These are phyloP conservation scores for Bombyx mandarina DNA, from an alignment of 1,140 invertebrate species.

Conservation along the genomic window DNA sequence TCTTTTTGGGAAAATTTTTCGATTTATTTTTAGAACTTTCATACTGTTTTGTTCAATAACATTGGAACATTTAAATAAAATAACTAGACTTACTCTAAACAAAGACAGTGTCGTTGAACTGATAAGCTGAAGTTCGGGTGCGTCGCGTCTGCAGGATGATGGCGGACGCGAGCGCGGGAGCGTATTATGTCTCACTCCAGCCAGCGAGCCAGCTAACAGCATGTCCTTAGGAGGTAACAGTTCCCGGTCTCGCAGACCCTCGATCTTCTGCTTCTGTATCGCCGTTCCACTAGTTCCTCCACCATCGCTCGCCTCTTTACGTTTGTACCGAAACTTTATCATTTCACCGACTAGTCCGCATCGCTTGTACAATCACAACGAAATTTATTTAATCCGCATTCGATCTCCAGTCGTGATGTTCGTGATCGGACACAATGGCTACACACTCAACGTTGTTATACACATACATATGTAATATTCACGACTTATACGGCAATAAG, in stretches of 20 bases:
- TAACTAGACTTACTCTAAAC: conserved; percentile 56
- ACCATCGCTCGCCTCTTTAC: conserved; percentile 68
- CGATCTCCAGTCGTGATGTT: conserved; percentile 44
- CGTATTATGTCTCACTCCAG: conserved; percentile 57
- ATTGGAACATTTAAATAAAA: neutral
- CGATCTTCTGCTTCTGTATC: conserved; percentile 63
- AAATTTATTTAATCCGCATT: conserved; percentile 28
- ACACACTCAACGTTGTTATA: conserved; percentile 47
- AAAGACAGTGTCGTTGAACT: conserved; percentile 46
- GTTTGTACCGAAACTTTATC: conserved; percentile 77
- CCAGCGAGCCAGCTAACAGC: conserved; percentile 41
- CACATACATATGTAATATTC: conserved; percentile 32
- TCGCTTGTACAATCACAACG: conserved; percentile 33
- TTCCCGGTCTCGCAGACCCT: conserved; percentile 48
- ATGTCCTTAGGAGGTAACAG: conserved; percentile 58
- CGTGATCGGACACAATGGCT: conserved; percentile 50
- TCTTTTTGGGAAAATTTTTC: no score
- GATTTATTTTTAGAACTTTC: no score
- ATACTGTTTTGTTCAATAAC: no score
- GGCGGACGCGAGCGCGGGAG: conserved; percentile 53
- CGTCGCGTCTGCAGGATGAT: conserved; percentile 34
- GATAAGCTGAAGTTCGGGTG: conserved; percentile 28
- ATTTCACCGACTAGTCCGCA: conserved; percentile 62
- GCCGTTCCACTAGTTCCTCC: conserved; percentile 43
- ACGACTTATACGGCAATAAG: conserved; percentile 55